Evolutionary conservation across 2,888 invertebrate species (phyloP), one percentile per base, ranked within the genome.

Genomic region (Apamea monoglypha): DNA sequence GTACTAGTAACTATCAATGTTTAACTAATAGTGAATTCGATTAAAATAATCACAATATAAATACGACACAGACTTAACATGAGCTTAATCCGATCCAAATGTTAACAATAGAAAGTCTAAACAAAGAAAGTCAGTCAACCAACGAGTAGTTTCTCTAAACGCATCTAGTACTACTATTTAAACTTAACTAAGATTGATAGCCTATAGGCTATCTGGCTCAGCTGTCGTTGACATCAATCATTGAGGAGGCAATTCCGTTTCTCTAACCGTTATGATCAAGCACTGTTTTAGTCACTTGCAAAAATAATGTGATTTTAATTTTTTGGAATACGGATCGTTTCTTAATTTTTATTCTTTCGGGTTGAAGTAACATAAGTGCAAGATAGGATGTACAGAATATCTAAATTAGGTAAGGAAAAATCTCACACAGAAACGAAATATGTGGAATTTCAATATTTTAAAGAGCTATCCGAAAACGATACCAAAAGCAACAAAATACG

Each of bases 211-310:
- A 40, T 84, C 64, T 64, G n/a, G 56, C 73, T 61, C 80, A 74
- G 85, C 80, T 84, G 80, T 74, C 80, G 12, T 53, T 12, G 29
- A 59, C 18, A 73, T 82, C 73, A 80, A 80, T 82, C 59, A 80
- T 66, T 44, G 18, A 16, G 36, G 0, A 73, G 32, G 47, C 25
- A 80, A 53, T 84, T 70, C 74, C 6, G 64, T 67, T 59, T 70
- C 21, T 69, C 53, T 53, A 21, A 69, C 36, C 29, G 72, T 73
- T 66, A 69, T 80, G 56, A 72, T 16, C 12, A 18, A 25, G 18
- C 16, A 63, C 5, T 44, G 14, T 40, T 53, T 29, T 5, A 66
- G 32, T 25, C 4, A n/a, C n/a, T 32, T 25, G 7, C 8, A 21
- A 68, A 40, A 50, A 21, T 21, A 36, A 12, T 32, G 32, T 7